Evolutionary conservation across 2,888 invertebrate species (phyloP), one percentile per base, ranked within the genome.

Genomic region (Drepanosiphum platanoidis): DNA sequence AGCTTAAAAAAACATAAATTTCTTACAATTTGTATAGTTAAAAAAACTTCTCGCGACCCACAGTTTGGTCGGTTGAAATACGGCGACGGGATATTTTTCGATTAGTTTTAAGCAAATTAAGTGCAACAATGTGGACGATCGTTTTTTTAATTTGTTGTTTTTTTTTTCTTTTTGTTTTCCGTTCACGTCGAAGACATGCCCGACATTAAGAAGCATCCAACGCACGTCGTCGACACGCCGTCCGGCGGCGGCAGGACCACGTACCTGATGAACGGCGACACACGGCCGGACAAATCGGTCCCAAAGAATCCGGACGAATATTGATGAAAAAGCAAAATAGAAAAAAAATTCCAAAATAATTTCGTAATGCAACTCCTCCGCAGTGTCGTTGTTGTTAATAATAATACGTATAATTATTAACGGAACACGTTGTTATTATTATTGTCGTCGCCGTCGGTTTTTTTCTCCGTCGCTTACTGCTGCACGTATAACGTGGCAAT

Each of bases 401-500:
- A 7, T 61, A 36, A 42, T 66, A 68, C 27, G 27, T 18, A 70
- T n/a, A n/a, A n/a, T n/a, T n/a, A 68, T 68, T 68, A 68, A 68
- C 52, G 68, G 22, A 80, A 52, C 46, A 36, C 34, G 18, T 64
- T 64, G 18, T 66, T 78, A 32, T 78, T 64, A 39, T 77, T 77
- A 78, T 78, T 64, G 30, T 32, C 32, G 66, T 79, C 39, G 32
- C 34, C 52, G 52, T 34, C 52, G 32, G n/a, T 52, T 11, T 58
- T 36, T 61, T 75, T 61, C 39, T 70, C n/a, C n/a, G n/a, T n/a
- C n/a, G n/a, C n/a, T n/a, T n/a, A n/a, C n/a, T n/a, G n/a, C n/a
- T n/a, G n/a, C n/a, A n/a, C n/a, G n/a, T 70, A 58, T 34, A 70
- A 52, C 52, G 52, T 52, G 58, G 80, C 68, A 80, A 80, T 80